phyloP scores from a whole-genome alignment of 2,888 invertebrate genomes.

The Chymomyza caudatula region DNA sequence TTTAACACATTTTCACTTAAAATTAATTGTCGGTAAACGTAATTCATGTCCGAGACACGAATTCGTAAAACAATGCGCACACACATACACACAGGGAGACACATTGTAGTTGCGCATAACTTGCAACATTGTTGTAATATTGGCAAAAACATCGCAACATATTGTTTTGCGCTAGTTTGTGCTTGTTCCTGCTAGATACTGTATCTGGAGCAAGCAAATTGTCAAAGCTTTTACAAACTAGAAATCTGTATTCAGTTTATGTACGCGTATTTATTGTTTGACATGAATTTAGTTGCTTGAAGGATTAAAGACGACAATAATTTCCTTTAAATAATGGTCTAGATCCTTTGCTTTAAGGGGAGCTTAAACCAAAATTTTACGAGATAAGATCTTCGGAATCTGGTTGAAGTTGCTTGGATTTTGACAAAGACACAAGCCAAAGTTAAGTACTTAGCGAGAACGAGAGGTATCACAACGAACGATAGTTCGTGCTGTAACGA shows the following conservation, averaged over 20 bases:
- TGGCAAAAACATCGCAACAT: neutral
- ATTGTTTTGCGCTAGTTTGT: neutral
- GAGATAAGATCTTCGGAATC: no score
- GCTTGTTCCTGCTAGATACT: neutral
- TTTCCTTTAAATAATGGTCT: no score
- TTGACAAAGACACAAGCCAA: no score
- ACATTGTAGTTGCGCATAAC: neutral
- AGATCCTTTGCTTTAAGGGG: no score
- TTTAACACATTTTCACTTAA: slow-evolving; percentile 70
- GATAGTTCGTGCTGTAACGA: no score
- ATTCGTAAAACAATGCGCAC: slow-evolving; percentile 34
- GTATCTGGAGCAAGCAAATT: neutral
- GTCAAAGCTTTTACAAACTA: neutral
- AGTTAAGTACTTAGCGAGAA: no score
- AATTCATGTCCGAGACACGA: slow-evolving; percentile 68
- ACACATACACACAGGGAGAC: neutral
- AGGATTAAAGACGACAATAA: no score
- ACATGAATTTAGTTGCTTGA: neutral
- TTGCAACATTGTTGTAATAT: neutral
- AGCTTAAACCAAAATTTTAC: no score
- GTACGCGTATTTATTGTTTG: neutral
- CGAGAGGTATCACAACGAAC: no score
- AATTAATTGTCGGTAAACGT: slow-evolving; percentile 70
- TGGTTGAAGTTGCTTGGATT: no score
- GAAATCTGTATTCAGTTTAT: no score